Base-by-base conservation (phyloP, 2,797 vertebrate species). In the Xerus rutilus region DNA sequence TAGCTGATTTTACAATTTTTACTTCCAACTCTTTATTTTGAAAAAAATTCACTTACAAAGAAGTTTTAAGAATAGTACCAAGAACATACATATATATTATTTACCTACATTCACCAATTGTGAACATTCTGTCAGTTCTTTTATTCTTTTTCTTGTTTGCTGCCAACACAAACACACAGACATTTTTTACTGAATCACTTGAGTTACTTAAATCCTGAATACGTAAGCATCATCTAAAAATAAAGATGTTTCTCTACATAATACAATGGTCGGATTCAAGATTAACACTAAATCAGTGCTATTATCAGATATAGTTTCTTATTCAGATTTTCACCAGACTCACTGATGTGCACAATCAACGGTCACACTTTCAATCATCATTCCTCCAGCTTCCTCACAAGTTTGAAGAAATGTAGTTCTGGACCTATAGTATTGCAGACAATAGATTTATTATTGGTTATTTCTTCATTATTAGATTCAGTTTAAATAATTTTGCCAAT, bases 81-180 rank as follows among this genome's bases (percentile, higher is more conserved):
- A 4, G 21, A 78, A 64, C n/a, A 70, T 15, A 45, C 5, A 35
- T 4, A 52, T 78, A 88, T 5, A 73, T 23, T 57, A 64, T 90
- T 96, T 45, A 93, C 25, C 20, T 70, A 89, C 30, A 49, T 86
- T 85, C 70, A 67, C 8, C 84, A 73, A 0, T 62, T 47, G 47
- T 91, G 87, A 79, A 86, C 20, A 67, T 87, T 77, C 85, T 52
- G 8, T 43, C 72, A 62, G 35, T 74, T 28, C 35, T 74, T 28
- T 82, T 89, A 15, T 62, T 94, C 74, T 86, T 87, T 94, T 88
- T 94, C 85, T 21, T 74, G n/a, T 95, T 84, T 47, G 81, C 25
- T 92, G 4, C 13, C 74, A 82, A 47, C 39, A 73, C 30, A 89
- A 47, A 82, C 2, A 49, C 25, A 87, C 15, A 76, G 43, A 73